Evolutionary conservation across 1,140 invertebrate species (phyloP).

Genomic region (Bactericera cockerelli): DNA sequence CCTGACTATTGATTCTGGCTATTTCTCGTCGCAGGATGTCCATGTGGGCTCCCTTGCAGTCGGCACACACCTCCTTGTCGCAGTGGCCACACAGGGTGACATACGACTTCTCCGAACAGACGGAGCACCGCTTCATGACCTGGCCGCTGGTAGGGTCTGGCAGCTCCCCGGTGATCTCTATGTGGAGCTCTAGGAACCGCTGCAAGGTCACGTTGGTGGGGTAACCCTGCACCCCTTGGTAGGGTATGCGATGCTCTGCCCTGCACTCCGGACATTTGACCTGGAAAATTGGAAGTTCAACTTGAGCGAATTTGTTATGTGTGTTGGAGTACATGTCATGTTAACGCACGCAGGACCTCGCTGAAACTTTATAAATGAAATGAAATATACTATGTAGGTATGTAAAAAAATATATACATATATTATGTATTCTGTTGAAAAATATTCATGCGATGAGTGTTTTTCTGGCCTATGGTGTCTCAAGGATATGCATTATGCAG

Average conservation of each 20-base stretch:
- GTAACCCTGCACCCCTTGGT: slow-evolving; percentile 88
- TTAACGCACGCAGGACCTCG: too few species aligned
- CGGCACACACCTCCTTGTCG: slow-evolving; percentile 79
- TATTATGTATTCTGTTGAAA: too few species aligned
- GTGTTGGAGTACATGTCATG: too few species aligned
- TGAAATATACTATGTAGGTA: too few species aligned
- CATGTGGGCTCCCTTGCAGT: slow-evolving; percentile 87
- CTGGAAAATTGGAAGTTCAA: too few species aligned
- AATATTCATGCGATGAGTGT: too few species aligned
- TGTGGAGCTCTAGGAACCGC: slow-evolving; percentile 85
- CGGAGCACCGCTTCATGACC: slow-evolving; percentile 69
- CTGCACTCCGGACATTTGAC: slow-evolving; percentile 98
- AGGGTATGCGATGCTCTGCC: slow-evolving; percentile 91
- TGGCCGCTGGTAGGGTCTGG: slow-evolving; percentile 75
- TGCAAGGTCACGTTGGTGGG: slow-evolving; percentile 92
- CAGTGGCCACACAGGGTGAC: slow-evolving; percentile 81
- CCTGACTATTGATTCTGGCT: slow-evolving; percentile 80
- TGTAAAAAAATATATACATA: too few species aligned
- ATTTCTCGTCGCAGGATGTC: slow-evolving; percentile 91
- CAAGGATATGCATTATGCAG: too few species aligned
- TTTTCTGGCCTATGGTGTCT: too few species aligned
- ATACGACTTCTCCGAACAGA: slow-evolving; percentile 90
- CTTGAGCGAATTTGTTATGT: too few species aligned
- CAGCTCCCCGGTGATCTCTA: slow-evolving; percentile 80
- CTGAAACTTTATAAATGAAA: too few species aligned